Percentiles rank a stretch among this genome's conserved stretches.
These are phyloP conservation scores for Neuroscelio doddi DNA, from an alignment of 2,888 invertebrate genomes.

Conservation along the genomic window DNA sequence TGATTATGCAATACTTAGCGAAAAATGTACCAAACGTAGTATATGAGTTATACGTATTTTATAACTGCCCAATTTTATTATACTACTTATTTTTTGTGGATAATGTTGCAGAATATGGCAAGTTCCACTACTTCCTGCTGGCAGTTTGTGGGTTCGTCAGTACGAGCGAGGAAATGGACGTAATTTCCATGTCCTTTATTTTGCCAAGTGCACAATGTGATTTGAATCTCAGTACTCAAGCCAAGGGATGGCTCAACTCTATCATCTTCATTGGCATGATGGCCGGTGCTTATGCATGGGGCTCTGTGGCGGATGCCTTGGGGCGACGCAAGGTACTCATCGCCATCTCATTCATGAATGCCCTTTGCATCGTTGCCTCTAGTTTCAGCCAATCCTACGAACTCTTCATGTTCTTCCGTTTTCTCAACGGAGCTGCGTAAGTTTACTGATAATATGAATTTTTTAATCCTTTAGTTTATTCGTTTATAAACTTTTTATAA, in stretches of 20 bases:
- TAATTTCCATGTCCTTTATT: slow-evolving; percentile 96
- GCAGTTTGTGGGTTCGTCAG: slow-evolving; percentile 95
- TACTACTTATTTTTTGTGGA: too few relatives aligned
- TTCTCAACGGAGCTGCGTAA: slow-evolving; percentile 95
- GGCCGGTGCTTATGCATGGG: slow-evolving; percentile 95
- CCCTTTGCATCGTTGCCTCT: slow-evolving; percentile 90
- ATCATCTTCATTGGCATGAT: slow-evolving; percentile 93
- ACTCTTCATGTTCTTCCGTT: slow-evolving; percentile 91
- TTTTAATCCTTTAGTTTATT: not conserved
- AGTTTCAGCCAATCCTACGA: slow-evolving; percentile 92
- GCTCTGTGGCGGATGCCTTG: slow-evolving; percentile 89
- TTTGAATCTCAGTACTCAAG: slow-evolving; percentile 86
- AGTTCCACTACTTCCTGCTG: slow-evolving; percentile 91
- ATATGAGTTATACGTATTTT: too few relatives aligned
- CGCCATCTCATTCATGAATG: slow-evolving; percentile 92
- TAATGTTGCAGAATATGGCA: slow-evolving; percentile 80
- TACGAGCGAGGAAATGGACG: slow-evolving; percentile 96
- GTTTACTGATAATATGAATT: slow-evolving; percentile 68
- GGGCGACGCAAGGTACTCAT: slow-evolving; percentile 92
- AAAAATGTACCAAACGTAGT: too few relatives aligned
- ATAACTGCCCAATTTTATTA: too few relatives aligned
- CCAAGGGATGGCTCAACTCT: slow-evolving; percentile 88
- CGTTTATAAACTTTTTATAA: slow-evolving; percentile 9
- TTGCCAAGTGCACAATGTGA: slow-evolving; percentile 95
- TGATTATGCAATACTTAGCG: too few relatives aligned